Evolutionary conservation across 1,140 invertebrate species (phyloP).

Genomic region (Eumaeus atala): DNA sequence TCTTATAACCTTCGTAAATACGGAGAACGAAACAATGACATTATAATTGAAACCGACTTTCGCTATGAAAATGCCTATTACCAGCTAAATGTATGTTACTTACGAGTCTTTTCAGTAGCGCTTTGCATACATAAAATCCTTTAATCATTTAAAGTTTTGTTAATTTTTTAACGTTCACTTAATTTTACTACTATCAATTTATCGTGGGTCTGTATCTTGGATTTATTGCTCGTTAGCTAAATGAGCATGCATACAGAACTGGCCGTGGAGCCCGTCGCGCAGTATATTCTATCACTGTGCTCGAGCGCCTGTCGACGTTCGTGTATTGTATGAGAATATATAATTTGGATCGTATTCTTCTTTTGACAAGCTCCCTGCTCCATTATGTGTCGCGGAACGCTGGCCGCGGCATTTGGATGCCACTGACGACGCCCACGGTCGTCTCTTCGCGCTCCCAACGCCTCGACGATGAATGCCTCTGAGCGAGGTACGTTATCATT

Average conservation of each 20-base stretch:
- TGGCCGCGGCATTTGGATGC: conserved; percentile 64
- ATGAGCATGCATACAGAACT: conserved; percentile 12
- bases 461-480: conserved; percentile 56
- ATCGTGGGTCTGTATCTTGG: conserved; percentile 7
- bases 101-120: too few species aligned
- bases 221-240: conserved; percentile 5
- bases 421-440: conserved; percentile 59
- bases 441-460: conserved; percentile 41
- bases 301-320: conserved; percentile 36
- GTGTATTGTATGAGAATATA: conserved; percentile 69
- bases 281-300: conserved; percentile 51
- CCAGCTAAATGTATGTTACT: too few species aligned
- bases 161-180: too few species aligned
- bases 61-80: too few species aligned
- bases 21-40: too few species aligned
- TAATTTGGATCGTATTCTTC: conserved; percentile 71
- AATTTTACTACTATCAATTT: background rate
- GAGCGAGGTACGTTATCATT: conserved; percentile 56
- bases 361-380: conserved; percentile 64
- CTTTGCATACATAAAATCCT: too few species aligned
- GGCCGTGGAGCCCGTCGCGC: conserved; percentile 22
- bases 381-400: conserved; percentile 63
- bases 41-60: too few species aligned
- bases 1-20: too few species aligned
- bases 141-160: too few species aligned